phyloP scores from a whole-genome alignment of 2,888 invertebrate species.

The Drosophila rubida region DNA sequence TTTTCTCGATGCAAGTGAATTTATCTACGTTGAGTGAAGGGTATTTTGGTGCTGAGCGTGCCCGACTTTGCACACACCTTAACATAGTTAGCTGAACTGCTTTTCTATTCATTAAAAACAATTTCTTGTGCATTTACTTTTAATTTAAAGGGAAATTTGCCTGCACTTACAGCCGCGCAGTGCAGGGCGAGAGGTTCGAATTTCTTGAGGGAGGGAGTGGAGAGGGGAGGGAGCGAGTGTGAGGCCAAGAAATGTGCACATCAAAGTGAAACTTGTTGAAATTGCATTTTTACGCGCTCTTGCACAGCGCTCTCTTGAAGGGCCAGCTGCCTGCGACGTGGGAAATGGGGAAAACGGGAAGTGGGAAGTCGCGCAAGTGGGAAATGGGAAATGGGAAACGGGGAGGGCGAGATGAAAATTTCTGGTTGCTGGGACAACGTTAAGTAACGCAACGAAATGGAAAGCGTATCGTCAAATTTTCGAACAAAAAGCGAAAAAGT shows the following conservation, averaged over 20 bases:
- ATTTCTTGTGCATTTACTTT: slow-evolving; percentile 78
- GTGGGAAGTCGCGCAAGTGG: neutral
- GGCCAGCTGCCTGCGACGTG: neutral
- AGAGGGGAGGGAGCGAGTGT: slow-evolving; percentile 2
- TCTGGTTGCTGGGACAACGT: slow-evolving; percentile 63
- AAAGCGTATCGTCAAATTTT: slow-evolving; percentile 56
- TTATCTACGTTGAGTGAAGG: no score
- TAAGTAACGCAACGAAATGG: slow-evolving; percentile 31
- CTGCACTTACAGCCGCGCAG: slow-evolving; percentile 2
- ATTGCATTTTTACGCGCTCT: slow-evolving; percentile 81
- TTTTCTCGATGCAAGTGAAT: no score
- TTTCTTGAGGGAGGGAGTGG: neutral
- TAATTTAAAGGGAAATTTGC: slow-evolving; percentile 65
- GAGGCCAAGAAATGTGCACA: slow-evolving; percentile 70
- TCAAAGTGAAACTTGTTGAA: slow-evolving; percentile 81
- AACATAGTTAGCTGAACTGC: slow-evolving; percentile 54
- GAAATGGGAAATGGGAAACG: slow-evolving; percentile 25
- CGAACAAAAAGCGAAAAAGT: slow-evolving; percentile 60
- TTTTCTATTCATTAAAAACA: slow-evolving; percentile 72
- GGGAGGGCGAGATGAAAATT: slow-evolving; percentile 57
- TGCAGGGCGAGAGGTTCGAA: neutral
- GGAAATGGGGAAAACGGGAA: neutral
- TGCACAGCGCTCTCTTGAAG: slow-evolving; percentile 60
- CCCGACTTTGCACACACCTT: neutral
- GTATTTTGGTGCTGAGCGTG: neutral